Evolutionary conservation across 2,113 vertebrate genomes (phyloP).

Genomic region (Phylloscopus trochiloides): DNA sequence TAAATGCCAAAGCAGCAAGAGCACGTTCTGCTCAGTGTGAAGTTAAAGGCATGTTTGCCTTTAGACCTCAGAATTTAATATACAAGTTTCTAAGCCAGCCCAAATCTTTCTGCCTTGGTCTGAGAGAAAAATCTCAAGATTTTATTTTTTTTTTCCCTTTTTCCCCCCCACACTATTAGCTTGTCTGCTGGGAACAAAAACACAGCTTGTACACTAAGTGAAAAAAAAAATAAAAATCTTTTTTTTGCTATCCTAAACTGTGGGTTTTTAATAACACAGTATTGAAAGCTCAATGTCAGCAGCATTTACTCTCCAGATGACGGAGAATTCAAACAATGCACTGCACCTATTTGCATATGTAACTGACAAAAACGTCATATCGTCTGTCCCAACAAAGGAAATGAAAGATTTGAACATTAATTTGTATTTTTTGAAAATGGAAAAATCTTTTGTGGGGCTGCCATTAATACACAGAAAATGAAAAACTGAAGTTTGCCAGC

Average conservation of each 20-base stretch:
- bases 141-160: background rate
- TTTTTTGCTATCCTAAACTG: background rate
- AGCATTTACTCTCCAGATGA: background rate
- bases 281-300: background rate
- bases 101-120: background rate
- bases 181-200: conserved; percentile 10
- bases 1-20: conserved; percentile 39
- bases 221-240: background rate
- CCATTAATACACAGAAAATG: background rate
- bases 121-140: background rate
- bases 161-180: background rate
- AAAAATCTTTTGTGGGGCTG: background rate
- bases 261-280: background rate
- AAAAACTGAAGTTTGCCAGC: background rate
- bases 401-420: background rate
- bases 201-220: background rate
- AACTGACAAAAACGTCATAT: conserved; percentile 19
- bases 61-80: conserved; percentile 18
- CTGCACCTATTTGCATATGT: background rate
- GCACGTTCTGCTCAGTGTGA: background rate
- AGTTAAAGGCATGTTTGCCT: conserved; percentile 41
- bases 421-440: background rate
- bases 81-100: background rate
- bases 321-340: background rate
- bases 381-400: conserved; percentile 16